phyloP scores from a whole-genome alignment of 2,797 vertebrate species.

The Sebastes oblongus region DNA sequence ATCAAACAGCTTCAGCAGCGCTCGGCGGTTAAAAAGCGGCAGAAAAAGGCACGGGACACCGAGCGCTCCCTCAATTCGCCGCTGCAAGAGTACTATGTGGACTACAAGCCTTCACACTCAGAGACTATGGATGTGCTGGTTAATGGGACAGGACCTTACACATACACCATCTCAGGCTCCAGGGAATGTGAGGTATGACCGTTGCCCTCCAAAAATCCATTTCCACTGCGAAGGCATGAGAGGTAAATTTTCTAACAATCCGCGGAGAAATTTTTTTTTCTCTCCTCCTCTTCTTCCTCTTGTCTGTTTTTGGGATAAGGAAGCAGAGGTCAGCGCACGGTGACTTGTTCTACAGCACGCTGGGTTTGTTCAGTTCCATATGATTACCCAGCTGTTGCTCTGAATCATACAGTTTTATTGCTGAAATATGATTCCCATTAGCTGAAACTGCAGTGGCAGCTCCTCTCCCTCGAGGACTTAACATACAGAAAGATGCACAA shows the following conservation, averaged over 20 bases:
- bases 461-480: constrained; percentile 34
- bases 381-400: constrained; percentile 61
- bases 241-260: constrained; percentile 91
- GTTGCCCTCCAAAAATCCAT: constrained; percentile 94
- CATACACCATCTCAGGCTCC: constrained; percentile 99
- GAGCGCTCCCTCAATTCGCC: constrained; percentile 94
- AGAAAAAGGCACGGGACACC: constrained; percentile 92
- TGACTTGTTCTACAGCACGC: constrained; percentile 72
- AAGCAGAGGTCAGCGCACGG: constrained; percentile 75
- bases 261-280: constrained; percentile 46
- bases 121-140: constrained; percentile 98
- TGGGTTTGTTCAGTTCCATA: constrained; percentile 58
- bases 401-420: constrained; percentile 55
- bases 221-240: constrained; percentile 95
- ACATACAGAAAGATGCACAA: constrained; percentile 41
- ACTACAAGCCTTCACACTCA: constrained; percentile 99
- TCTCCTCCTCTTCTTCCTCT: constrained; percentile 42
- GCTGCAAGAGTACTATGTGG: constrained; percentile 99
- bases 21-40: constrained; percentile 90
- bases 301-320: constrained; percentile 70
- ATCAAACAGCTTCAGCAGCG: constrained; percentile 96
- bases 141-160: constrained; percentile 97
- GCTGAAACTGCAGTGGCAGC: constrained; percentile 47
- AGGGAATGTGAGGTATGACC: constrained; percentile 99
- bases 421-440: constrained; percentile 63